Evolutionary conservation across 2,888 invertebrate genomes (phyloP), one percentile per base, ranked within the genome.

Genomic region (Ophioninae sp.): DNA sequence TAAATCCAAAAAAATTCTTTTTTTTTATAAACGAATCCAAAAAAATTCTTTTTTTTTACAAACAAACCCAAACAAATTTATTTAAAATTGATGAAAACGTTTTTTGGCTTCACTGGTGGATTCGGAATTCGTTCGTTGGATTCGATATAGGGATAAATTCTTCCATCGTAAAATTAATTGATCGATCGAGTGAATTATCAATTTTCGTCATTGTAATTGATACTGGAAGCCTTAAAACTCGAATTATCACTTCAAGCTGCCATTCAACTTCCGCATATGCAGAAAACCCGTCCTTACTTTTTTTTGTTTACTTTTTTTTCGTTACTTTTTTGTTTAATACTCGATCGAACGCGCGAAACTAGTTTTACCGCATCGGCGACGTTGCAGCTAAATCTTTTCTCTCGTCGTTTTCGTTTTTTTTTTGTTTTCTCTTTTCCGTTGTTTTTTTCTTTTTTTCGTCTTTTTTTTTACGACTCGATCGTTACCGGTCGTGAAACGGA

Each of bases 401-500:
- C 30, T 30, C 30, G 30, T 30, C 30, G 30, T 30, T 30, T 30
- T 30, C 30, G 30, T 30, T 30, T 30, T 30, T 30, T 30, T 30
- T 1, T 30, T 30, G 1, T 30, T 3, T 30, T 3, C 3, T 30
- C 3, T 30, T 3, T 3, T 1, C 3, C 3, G 30, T 30, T 30
- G 1, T 30, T 30, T 30, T 30, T 30, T 30, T 30, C 3, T 30
- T 1, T 30, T 30, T 30, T 30, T n/a, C n/a, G n/a, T n/a, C n/a
- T 41, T 69, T 10, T 65, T 65, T 20, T 83, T 76, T 68, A 62
- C 75, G 59, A 69, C 64, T 69, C 17, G 44, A 79, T 70, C 39
- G 80, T 77, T 81, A 59, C 68, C 41, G 67, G 10, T 61, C 23
- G 21, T 41, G 57, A 59, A 65, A 77, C 41, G 41, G 62, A 77